Evolutionary conservation across 2,113 vertebrate genomes (phyloP).

Genomic region (Oryzias melastigma): DNA sequence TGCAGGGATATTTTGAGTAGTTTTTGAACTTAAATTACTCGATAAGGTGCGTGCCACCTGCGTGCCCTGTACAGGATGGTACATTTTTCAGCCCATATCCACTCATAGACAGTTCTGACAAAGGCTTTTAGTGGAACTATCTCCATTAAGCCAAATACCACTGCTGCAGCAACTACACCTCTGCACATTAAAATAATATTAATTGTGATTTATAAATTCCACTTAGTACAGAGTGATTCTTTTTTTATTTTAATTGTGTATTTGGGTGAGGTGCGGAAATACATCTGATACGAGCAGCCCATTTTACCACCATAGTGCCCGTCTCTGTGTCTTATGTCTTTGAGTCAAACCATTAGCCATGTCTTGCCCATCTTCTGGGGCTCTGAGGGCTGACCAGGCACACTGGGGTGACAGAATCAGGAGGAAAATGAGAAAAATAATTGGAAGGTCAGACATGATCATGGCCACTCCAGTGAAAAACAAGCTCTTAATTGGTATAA

Average conservation of each 20-base stretch:
- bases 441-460: slow-evolving; percentile 81
- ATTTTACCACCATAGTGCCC: background rate
- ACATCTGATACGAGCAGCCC: background rate
- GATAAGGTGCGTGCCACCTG: too few relatives aligned
- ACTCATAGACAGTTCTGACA: too few relatives aligned
- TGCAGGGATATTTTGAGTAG: too few relatives aligned
- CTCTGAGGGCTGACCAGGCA: slow-evolving; percentile 43
- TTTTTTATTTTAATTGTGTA: background rate
- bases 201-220: too few relatives aligned
- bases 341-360: slow-evolving; percentile 63
- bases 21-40: too few relatives aligned
- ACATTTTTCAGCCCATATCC: too few relatives aligned
- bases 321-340: slow-evolving; percentile 10
- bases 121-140: too few relatives aligned
- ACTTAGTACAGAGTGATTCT: too few relatives aligned
- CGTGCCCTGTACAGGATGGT: too few relatives aligned
- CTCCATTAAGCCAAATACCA: too few relatives aligned
- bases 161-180: too few relatives aligned
- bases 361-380: slow-evolving; percentile 54
- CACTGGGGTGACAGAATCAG: slow-evolving; percentile 66
- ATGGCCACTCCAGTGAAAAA: slow-evolving; percentile 73
- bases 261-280: background rate
- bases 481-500: slow-evolving; percentile 78
- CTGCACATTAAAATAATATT: too few relatives aligned
- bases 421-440: slow-evolving; percentile 77